Percentiles rank a stretch among this genome's conserved stretches.
Conservation (phyloP, 1,140 invertebrate species). For the Pseudomyrmex pallidus region DNA sequence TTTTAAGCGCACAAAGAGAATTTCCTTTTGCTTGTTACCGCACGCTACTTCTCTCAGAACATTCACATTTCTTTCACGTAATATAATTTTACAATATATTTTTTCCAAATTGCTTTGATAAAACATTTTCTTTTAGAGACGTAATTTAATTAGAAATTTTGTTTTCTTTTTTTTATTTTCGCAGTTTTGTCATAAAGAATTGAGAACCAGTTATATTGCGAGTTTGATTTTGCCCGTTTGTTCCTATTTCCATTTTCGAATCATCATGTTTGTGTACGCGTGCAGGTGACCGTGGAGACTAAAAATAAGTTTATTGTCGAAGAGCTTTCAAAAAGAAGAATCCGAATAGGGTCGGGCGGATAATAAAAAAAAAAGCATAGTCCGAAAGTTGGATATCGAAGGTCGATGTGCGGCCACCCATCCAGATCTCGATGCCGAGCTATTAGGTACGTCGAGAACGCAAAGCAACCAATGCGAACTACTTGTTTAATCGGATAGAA, state of each 20-base stretch:
- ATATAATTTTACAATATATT: background rate
- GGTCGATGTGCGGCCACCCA: background rate
- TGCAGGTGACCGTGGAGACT: too few relatives aligned
- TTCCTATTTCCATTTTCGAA: slow-evolving; percentile 40
- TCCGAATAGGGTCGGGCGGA: background rate
- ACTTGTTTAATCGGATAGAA: slow-evolving; percentile 41
- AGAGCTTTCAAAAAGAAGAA: background rate
- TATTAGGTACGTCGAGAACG: slow-evolving; percentile 18
- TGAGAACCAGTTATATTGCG: background rate
- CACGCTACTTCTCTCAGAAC: background rate
- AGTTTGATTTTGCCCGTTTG: slow-evolving; percentile 5
- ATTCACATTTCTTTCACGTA: background rate
- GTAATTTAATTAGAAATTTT: slow-evolving; percentile 28
- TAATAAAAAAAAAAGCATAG: background rate
- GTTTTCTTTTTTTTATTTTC: background rate
- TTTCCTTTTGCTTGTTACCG: background rate
- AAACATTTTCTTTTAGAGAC: slow-evolving; percentile 6
- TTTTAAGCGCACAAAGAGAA: background rate
- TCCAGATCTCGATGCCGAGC: background rate
- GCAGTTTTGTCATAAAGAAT: slow-evolving; percentile 14
- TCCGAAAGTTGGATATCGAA: slow-evolving; percentile 21
- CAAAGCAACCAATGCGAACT: slow-evolving; percentile 13
- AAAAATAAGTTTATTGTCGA: slow-evolving; percentile 40
- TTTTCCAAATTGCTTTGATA: background rate
- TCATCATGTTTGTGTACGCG: background rate